phyloP scores from a whole-genome alignment of 30 jellyfish, hydroid and myxozoan species.

The Aurelia aurita complex sp. Pacific region DNA sequence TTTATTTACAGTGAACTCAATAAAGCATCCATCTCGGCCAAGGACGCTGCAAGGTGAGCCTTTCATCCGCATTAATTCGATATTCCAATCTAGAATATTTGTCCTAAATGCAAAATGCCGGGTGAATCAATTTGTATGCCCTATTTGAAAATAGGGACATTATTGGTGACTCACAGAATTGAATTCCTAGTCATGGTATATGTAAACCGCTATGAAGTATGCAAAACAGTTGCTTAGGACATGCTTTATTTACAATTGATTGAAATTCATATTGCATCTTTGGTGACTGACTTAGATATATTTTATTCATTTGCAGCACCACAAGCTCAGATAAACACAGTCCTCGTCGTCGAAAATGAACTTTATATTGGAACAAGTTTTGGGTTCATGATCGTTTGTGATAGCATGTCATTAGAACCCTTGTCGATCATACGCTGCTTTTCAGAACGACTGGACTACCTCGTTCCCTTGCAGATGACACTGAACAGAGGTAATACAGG shows the following conservation, averaged over 20 bases:
- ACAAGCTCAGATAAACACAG: constrained; percentile 81
- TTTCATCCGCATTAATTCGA: too few species aligned
- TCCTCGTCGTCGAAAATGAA: constrained; percentile 81
- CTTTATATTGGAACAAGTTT: constrained; percentile 93
- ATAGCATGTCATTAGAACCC: constrained; percentile 70
- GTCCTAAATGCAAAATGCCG: too few species aligned
- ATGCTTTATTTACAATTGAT: neutral
- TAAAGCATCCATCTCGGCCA: constrained; percentile 32
- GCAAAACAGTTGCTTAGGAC: too few species aligned
- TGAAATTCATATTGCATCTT: neutral
- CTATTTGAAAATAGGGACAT: too few species aligned
- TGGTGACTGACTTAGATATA: neutral
- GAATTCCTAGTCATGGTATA: too few species aligned
- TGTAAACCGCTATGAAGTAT: too few species aligned
- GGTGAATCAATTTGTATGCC: too few species aligned
- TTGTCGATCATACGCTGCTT: constrained; percentile 70
- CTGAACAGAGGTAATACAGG: constrained; percentile 64
- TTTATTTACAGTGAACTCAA: constrained; percentile 57
- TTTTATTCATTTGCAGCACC: constrained; percentile 48
- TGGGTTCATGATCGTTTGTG: constrained; percentile 87
- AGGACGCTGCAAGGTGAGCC: constrained; percentile 47
- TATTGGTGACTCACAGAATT: too few species aligned
- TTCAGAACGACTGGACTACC: constrained; percentile 74
- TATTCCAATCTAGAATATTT: too few species aligned
- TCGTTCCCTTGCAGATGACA: constrained; percentile 83